phyloP scores from a whole-genome alignment of 2,113 vertebrate species.

The Echinops telfairi region DNA sequence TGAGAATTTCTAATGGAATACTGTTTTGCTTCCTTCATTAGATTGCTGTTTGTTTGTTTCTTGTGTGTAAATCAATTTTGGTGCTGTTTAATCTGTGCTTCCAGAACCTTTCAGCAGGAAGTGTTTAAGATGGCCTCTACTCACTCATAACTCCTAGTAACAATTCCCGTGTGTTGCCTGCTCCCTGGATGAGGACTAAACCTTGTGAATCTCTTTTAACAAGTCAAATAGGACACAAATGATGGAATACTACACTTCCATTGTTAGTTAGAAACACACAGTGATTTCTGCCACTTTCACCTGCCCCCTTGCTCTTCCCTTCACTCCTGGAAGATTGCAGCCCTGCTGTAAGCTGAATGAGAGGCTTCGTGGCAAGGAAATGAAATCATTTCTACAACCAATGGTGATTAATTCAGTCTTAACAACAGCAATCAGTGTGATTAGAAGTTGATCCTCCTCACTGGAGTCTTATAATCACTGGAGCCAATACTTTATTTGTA shows the following conservation, averaged over 20 bases:
- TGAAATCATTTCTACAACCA: background rate
- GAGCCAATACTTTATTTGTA: background rate
- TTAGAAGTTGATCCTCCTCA: background rate
- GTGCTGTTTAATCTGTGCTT: background rate
- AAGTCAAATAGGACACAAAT: background rate
- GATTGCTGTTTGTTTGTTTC: background rate
- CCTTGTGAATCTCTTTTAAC: background rate
- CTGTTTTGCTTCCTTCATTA: background rate
- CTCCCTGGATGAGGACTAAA: background rate
- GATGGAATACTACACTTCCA: background rate
- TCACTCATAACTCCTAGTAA: background rate
- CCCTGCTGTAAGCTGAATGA: background rate
- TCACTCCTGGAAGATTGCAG: background rate
- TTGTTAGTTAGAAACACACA: background rate
- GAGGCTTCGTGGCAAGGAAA: fast-evolving
- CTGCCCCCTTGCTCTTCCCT: background rate
- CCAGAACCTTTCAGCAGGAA: background rate
- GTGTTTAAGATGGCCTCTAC: background rate
- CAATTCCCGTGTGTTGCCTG: background rate
- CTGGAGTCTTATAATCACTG: background rate
- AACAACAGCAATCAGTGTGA: background rate
- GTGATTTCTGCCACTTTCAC: background rate
- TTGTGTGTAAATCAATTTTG: background rate
- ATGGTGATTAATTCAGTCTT: background rate
- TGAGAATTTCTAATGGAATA: background rate